These are phyloP conservation scores for Craniophora ligustri DNA, from an alignment of 2,888 invertebrate species.

Conservation along the genomic window DNA sequence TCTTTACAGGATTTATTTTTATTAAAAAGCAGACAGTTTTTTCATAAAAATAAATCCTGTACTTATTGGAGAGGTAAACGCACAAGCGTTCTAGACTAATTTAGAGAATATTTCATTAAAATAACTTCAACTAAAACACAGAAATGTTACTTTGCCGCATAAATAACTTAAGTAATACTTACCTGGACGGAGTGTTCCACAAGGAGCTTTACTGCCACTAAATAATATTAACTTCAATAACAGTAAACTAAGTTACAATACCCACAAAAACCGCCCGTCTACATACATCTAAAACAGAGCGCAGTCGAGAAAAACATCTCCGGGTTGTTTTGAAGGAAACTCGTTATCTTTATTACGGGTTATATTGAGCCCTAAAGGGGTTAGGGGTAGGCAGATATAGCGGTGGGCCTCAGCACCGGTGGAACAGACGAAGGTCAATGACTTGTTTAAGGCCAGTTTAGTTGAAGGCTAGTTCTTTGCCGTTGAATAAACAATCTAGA, in stretches of 20 bases:
- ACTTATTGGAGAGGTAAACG: too few relatives aligned
- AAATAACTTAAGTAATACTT: too few relatives aligned
- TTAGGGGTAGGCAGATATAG: constrained; percentile 34
- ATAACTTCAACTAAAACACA: too few relatives aligned
- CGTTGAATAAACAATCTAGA: constrained; percentile 32
- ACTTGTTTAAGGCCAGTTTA: constrained; percentile 21
- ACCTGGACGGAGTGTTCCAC: too few relatives aligned
- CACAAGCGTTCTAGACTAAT: too few relatives aligned
- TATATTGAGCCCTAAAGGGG: constrained; percentile 59
- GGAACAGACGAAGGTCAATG: constrained; percentile 33
- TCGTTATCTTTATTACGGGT: constrained; percentile 67
- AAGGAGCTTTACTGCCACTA: not conserved
- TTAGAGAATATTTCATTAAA: too few relatives aligned
- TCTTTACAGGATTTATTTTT: constrained; percentile 23
- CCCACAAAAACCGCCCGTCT: constrained; percentile 15
- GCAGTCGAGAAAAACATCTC: constrained; percentile 59
- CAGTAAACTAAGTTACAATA: not conserved
- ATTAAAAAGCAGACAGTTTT: constrained; percentile 19
- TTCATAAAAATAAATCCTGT: constrained; percentile 27
- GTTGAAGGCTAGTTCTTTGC: constrained; percentile 31
- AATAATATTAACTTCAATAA: constrained; percentile 1
- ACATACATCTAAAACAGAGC: constrained; percentile 14
- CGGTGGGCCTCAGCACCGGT: constrained; percentile 29
- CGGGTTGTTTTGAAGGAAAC: constrained; percentile 64
- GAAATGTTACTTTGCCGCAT: too few relatives aligned